A percentile compares a stretch with the other conserved stretches of the same genome.
phyloP scores from a whole-genome alignment of 2,888 invertebrate genomes.

The Caenorhabditis sp. region DNA sequence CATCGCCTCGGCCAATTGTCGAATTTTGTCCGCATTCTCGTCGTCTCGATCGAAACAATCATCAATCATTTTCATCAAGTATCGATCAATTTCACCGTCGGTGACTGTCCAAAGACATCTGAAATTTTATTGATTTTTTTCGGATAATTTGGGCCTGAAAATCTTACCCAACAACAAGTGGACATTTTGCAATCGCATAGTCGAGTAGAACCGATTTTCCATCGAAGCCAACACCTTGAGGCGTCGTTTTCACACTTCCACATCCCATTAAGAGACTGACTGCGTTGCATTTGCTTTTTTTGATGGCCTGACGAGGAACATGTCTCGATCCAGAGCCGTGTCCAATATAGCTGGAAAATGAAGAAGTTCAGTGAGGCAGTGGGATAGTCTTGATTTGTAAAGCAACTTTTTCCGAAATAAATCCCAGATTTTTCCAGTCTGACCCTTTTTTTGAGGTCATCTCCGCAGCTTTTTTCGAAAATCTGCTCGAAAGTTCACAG shows the following conservation, averaged over 20 bases:
- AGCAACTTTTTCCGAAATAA: too few species aligned
- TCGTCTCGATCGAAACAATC: constrained; percentile 25
- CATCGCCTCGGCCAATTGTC: constrained; percentile 46
- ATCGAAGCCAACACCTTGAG: constrained; percentile 62
- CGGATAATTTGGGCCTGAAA: neutral
- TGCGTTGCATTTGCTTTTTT: constrained; percentile 57
- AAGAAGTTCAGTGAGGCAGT: too few species aligned
- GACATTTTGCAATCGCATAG: constrained; percentile 59
- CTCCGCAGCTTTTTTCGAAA: too few species aligned
- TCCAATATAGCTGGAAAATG: constrained; percentile 53
- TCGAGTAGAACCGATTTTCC: constrained; percentile 57
- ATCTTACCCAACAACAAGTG: constrained; percentile 57
- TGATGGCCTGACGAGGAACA: constrained; percentile 40
- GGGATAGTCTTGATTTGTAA: too few species aligned
- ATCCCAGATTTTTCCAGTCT: too few species aligned
- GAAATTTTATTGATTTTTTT: too few species aligned
- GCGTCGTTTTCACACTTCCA: constrained; percentile 54
- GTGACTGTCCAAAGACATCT: constrained; percentile 67
- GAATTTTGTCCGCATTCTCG: constrained; percentile 19
- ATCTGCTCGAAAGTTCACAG: too few species aligned
- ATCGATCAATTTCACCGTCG: constrained; percentile 67
- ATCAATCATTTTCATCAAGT: constrained; percentile 57
- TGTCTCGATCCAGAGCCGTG: constrained; percentile 48
- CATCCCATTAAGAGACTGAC: constrained; percentile 66
- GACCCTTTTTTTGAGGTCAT: too few species aligned